phyloP scores from a whole-genome alignment of 1,140 invertebrate species.

The Brachionus manjavacas region DNA sequence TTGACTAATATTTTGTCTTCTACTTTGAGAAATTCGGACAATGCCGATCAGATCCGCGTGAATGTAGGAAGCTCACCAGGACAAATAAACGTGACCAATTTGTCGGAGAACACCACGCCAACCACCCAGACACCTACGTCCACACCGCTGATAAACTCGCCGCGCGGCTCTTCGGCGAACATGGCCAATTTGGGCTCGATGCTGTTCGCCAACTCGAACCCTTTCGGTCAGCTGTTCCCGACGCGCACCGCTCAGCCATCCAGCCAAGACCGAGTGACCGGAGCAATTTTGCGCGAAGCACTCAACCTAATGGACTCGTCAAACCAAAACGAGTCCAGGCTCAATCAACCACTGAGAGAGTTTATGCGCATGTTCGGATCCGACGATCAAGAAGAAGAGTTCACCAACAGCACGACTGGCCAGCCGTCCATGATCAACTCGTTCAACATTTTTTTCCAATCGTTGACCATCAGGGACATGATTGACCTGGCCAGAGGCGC shows the following conservation, averaged over 20 bases:
- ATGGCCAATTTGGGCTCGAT: background rate
- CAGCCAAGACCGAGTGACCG: conserved; percentile 4
- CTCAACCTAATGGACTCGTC: background rate
- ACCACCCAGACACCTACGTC: conserved; percentile 1
- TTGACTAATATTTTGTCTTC: conserved; percentile 3
- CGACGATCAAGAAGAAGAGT: background rate
- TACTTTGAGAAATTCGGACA: background rate
- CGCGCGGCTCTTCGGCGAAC: background rate
- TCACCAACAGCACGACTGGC: background rate
- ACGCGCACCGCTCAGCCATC: background rate
- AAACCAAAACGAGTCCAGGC: background rate
- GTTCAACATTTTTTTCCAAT: conserved; percentile 28
- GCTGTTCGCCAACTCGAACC: background rate
- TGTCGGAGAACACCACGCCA: background rate
- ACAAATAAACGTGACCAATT: background rate
- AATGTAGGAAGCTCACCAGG: background rate
- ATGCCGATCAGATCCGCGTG: background rate
- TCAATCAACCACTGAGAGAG: conserved; percentile 19
- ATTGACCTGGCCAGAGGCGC: background rate
- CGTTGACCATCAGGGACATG: conserved; percentile 14
- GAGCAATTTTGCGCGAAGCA: background rate
- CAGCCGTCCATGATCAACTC: background rate
- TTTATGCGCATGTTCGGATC: conserved; percentile 32
- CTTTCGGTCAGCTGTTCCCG: background rate
- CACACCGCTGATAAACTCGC: background rate